Evolutionary conservation across 2,888 invertebrate species (phyloP), one percentile per base, ranked within the genome.

Genomic region (Isotomurus palustris): DNA sequence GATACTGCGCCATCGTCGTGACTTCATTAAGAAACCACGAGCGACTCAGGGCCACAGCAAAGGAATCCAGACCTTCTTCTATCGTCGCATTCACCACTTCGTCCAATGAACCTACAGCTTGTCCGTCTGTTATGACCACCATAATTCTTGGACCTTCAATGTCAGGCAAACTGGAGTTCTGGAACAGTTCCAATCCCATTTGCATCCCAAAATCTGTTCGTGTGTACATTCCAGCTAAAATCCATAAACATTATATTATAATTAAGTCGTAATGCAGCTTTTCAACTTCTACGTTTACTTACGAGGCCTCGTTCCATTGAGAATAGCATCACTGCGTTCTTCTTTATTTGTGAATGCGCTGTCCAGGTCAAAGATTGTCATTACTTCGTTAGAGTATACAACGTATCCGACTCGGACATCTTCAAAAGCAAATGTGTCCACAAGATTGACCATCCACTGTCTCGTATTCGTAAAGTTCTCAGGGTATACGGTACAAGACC

Each of bases 391-490:
- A 19, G n/a, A 27, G 19, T 47, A 47, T n/a, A 47, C 47, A 28
- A 47, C 21, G 24, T 32, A 25, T 10, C 49, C 49, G 12, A 49
- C 49, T 35, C 49, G 49, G 35, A 49, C 22, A 32, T 49, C 5
- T 32, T 17, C 14, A 49, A 49, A 49, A 21, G 4, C 21, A 21
- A 49, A 35, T 17, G 36, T 17, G 35, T 19, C 32, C 12, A 49
- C 4, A 4, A 49, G 14, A 12, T 12, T 8, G 21, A 21, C 12
- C 3, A 21, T 35, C 35, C 5, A 49, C 3, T 12, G 3, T 12
- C 21, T 3, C 19, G 32, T 24, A 22, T 49, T 21, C 2, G 49
- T 35, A 8, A 49, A 49, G 17, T 49, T 49, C 8, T 21, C 4
- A 2, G 10, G 17, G 17, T 35, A 29, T 8, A 49, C 21, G 3